phyloP scores from a whole-genome alignment of 2,888 invertebrate species.

The Oxycera nigricornis region DNA sequence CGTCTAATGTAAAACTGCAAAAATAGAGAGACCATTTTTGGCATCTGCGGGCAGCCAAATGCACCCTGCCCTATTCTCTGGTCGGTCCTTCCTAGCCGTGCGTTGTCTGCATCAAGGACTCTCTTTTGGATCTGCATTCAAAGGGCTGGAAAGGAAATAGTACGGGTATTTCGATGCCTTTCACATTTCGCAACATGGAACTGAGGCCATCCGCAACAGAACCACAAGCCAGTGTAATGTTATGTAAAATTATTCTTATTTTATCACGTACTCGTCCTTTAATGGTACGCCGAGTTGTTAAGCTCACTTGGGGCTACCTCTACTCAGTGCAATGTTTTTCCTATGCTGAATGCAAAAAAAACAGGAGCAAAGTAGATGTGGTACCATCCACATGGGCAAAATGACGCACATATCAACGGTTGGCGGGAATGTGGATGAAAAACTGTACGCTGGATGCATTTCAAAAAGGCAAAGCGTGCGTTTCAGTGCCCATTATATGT shows the following conservation, averaged over 20 bases:
- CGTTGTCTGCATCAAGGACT: not conserved
- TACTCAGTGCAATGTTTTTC: not conserved
- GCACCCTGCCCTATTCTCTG: not conserved
- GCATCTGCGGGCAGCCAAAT: slow-evolving; percentile 25
- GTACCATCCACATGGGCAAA: not conserved
- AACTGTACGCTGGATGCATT: slow-evolving; percentile 38
- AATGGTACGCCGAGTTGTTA: not conserved
- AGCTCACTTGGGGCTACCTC: not conserved
- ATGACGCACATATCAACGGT: not conserved
- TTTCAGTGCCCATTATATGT: slow-evolving; percentile 42
- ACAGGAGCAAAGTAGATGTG: not conserved
- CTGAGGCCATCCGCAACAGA: not conserved
- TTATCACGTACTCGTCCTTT: not conserved
- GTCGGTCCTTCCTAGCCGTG: not conserved
- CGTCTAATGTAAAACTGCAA: not conserved
- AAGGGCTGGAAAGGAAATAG: not conserved
- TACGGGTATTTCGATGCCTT: slow-evolving; percentile 6
- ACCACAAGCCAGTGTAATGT: slow-evolving; percentile 2
- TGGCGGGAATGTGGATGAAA: slow-evolving; percentile 25
- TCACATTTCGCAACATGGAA: slow-evolving; percentile 16
- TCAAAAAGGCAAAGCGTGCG: slow-evolving; percentile 41
- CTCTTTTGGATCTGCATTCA: not conserved
- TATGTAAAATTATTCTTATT: slow-evolving; percentile 31
- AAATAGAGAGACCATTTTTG: slow-evolving; percentile 33
- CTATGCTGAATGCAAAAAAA: not conserved